Base-by-base conservation (phyloP, 2,797 vertebrate genomes). In the Leptatherina wallacei region DNA sequence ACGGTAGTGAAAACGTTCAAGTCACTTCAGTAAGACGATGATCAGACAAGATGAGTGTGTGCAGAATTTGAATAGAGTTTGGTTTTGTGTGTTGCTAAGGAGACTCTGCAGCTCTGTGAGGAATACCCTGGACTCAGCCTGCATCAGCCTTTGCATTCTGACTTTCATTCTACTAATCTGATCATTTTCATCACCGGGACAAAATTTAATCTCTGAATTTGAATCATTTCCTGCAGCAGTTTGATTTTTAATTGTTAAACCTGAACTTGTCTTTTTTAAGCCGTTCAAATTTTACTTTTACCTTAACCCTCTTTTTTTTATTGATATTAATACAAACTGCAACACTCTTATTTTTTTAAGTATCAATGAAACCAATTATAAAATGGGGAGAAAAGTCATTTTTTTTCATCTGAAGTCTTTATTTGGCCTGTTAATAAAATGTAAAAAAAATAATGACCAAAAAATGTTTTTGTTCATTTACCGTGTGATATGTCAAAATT, bases 81-180 rank as follows among this genome's bases (percentile, higher is more conserved):
- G 73, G 71, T 82, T 89, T 92, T 92, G 91, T 91, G 18, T 62
- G 93, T 92, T 91, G 91, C 92, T 89, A 89, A 78, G 92, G 80
- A 73, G 80, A 72, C 42, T 69, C 58, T 10, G 72, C 78, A 62
- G 57, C 56, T 52, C 80, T 18, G 73, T 2, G 61, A 86, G 76
- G 89, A 93, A 93, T 93, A 86, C 85, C 63, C 73, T 69, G 27
- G 61, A 13, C 63, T 79, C 65, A 0, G 69, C 40, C n/a, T 40
- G 55, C 9, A 22, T 51, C 78, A 18, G 67, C 60, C 24, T 71
- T 51, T 82, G 61, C 60, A 51, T 20, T 57, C 40, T 69, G 73
- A 77, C 80, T 70, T 79, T 64, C 42, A 27, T 58, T 66, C 13
- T 13, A 35, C 32, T 32, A 4, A 65, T 52, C n/a, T 12, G 40